A percentile compares a stretch with the other conserved stretches of the same genome.
These are phyloP conservation scores for Frankliniella fusca DNA, from an alignment of 2,888 invertebrate genomes.

Conservation along the genomic window DNA sequence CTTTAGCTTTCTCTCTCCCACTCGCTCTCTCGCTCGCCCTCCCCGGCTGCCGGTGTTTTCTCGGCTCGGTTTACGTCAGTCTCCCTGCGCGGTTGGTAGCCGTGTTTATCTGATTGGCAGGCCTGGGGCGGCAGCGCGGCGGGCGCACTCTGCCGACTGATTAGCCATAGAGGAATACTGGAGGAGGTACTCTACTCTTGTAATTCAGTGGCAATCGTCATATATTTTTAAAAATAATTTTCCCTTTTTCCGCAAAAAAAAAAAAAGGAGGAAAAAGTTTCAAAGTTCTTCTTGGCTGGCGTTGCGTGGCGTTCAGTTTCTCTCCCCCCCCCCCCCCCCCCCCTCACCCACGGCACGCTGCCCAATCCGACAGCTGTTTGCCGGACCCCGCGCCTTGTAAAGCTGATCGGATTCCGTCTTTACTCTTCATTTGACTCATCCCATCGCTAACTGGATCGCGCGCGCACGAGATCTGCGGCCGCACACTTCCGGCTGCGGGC, in stretches of 20 bases:
- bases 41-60: background rate
- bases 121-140: background rate
- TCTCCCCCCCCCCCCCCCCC: background rate
- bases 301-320: background rate
- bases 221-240: too few relatives aligned
- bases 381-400: too few relatives aligned
- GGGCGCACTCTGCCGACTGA: background rate
- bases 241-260: too few relatives aligned
- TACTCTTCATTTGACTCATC: constrained; percentile 10
- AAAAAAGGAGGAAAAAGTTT: too few relatives aligned
- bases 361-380: too few relatives aligned
- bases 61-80: background rate
- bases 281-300: too few relatives aligned
- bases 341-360: background rate
- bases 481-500: too few relatives aligned
- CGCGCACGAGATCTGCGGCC: background rate
- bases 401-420: background rate
- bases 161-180: background rate
- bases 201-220: too few relatives aligned
- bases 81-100: background rate
- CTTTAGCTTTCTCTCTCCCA: background rate
- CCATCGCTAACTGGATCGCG: background rate
- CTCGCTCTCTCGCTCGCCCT: background rate
- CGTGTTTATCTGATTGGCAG: background rate
- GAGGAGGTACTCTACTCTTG: too few relatives aligned